These are phyloP conservation scores for Musca vetustissima DNA, from an alignment of 1,140 invertebrate genomes.

Conservation along the genomic window DNA sequence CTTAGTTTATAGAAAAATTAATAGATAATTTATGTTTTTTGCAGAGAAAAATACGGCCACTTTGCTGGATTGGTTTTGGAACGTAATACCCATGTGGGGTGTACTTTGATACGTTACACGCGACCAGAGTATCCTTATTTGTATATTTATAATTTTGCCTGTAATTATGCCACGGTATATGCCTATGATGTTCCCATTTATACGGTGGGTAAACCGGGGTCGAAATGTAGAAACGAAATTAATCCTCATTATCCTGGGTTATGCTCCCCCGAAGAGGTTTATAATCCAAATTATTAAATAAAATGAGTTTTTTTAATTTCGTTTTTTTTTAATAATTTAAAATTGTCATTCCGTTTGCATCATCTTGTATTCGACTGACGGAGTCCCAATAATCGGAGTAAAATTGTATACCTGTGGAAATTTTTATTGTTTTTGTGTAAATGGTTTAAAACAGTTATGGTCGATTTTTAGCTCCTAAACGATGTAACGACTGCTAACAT, in stretches of 20 bases:
- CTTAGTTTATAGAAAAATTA: background rate
- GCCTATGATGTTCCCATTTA: slow-evolving; percentile 46
- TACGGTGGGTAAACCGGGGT: slow-evolving; percentile 42
- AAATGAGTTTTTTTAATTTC: too few species aligned
- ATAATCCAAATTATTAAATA: slow-evolving; percentile 45
- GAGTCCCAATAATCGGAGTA: too few species aligned
- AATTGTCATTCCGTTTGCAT: too few species aligned
- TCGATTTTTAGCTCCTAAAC: too few species aligned
- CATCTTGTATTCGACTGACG: too few species aligned
- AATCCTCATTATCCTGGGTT: slow-evolving; percentile 44
- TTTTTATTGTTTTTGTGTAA: too few species aligned
- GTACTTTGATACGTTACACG: slow-evolving; percentile 49
- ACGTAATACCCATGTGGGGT: slow-evolving; percentile 51
- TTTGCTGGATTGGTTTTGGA: slow-evolving; percentile 51
- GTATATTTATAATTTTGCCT: slow-evolving; percentile 52
- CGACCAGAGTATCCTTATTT: slow-evolving; percentile 46
- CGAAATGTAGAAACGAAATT: slow-evolving; percentile 42
- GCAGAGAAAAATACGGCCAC: slow-evolving; percentile 48
- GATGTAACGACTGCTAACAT: too few species aligned
- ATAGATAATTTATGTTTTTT: slow-evolving; percentile 7
- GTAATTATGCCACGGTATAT: slow-evolving; percentile 52
- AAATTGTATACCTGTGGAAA: too few species aligned
- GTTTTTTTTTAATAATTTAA: too few species aligned
- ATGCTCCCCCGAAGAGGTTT: slow-evolving; percentile 42
- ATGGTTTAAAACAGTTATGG: too few species aligned